Base-by-base conservation (phyloP, 2,113 vertebrate genomes). In the Mionectes macconnelli region DNA sequence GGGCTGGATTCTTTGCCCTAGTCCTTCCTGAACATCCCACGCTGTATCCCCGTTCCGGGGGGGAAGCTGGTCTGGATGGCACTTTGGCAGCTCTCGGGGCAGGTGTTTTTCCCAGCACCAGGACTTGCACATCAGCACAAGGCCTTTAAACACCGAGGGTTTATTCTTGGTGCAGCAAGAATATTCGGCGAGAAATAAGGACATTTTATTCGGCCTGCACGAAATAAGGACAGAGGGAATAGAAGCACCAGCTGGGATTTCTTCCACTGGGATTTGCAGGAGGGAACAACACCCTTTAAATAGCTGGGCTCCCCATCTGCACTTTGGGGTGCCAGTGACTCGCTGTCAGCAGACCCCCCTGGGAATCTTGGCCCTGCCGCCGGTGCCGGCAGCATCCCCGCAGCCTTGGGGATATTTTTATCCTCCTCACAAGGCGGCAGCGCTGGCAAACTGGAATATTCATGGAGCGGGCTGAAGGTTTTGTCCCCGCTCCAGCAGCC, bases 331-430 rank as follows among this genome's bases (percentile, higher is more conserved):
- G 73, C 63, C 1, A 0, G 13, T 3, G 39, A 4, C 75, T 92
- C 8, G 0, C 77, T 13, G 3, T 3, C 53, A 14, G 45, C 63
- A 53, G 55, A 44, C 10, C 10, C 25, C 42, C 33, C 25, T 0
- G 14, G 42, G 50, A 4, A 45, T 60, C 44, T 21, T 47, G 82
- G 86, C 77, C 68, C 39, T 62, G 57, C 57, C 6, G 44, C 25
- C 6, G 50, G 24, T 57, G 63, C 69, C 12, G 4, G 44, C 87
- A 60, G 79, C 78, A 24, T 70, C 87, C 53, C 68, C 3, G 15
- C 73, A 70, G 79, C 66, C 60, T 60, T 2, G 45, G n/a, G 23
- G 92, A 72, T 97, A 91, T 96, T 96, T 96, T 95, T 97, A 79
- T 91, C 87, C 69, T 93, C 35, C 70, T 95, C 14, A 8, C 35